phyloP scores from a whole-genome alignment of 2,797 vertebrate genomes.

The Meriones psammophilus region DNA sequence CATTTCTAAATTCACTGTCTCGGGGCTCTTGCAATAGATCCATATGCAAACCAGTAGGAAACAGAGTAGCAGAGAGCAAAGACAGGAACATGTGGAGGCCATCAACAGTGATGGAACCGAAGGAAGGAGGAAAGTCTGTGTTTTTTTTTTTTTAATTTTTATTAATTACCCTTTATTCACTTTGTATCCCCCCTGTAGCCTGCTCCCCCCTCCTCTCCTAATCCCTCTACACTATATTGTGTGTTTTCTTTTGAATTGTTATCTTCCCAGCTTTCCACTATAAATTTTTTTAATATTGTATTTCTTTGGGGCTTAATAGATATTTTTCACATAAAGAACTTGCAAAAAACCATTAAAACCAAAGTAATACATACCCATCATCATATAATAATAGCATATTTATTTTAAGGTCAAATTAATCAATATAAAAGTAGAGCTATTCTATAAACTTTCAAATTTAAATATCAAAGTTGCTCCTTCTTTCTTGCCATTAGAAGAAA shows the following conservation, averaged over 20 bases:
- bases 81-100: neutral
- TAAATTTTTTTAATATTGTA: neutral
- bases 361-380: neutral
- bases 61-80: neutral
- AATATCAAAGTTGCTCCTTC: neutral
- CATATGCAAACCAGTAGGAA: neutral
- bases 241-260: neutral
- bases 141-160: neutral
- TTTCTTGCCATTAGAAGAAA: neutral
- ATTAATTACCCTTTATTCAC: too few relatives aligned
- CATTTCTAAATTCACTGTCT: neutral
- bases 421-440: neutral
- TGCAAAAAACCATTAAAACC: neutral
- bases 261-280: neutral
- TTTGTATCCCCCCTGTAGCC: too few relatives aligned
- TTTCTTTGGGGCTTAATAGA: constrained; percentile 10
- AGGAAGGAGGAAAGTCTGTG: neutral
- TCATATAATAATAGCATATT: neutral
- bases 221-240: neutral
- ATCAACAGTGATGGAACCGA: fast-evolving
- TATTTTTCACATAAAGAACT: neutral
- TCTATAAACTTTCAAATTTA: constrained; percentile 19
- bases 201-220: too few relatives aligned
- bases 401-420: neutral
- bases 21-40: neutral